phyloP scores from a whole-genome alignment of 1,140 invertebrate species.

The Heliothis subflexa region DNA sequence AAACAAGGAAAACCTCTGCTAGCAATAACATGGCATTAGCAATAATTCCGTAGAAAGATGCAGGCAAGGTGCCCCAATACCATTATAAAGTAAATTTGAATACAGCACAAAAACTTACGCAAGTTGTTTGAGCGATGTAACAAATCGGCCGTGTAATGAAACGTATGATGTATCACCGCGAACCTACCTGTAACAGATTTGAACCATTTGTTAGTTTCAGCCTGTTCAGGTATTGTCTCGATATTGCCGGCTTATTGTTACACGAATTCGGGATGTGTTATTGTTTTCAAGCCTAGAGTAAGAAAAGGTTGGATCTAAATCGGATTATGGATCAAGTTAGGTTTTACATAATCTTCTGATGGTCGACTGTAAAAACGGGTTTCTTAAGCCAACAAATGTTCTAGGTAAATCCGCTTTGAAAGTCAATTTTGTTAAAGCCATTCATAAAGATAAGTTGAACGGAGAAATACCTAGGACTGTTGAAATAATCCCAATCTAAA shows the following conservation, averaged over 20 bases:
- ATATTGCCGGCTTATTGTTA: slow-evolving; percentile 16
- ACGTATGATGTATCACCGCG: slow-evolving; percentile 35
- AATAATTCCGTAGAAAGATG: neutral
- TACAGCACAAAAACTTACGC: slow-evolving; percentile 23
- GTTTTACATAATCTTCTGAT: slow-evolving; percentile 16
- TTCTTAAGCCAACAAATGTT: neutral
- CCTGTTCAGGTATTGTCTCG: slow-evolving; percentile 26
- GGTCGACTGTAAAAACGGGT: neutral
- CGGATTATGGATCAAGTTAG: neutral
- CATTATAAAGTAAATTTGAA: neutral
- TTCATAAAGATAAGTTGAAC: too few species aligned
- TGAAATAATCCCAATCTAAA: too few species aligned
- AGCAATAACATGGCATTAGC: neutral
- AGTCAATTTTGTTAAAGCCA: too few species aligned
- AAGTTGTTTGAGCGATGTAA: neutral
- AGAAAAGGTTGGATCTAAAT: slow-evolving; percentile 17
- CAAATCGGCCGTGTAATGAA: slow-evolving; percentile 47
- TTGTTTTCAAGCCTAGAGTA: slow-evolving; percentile 3
- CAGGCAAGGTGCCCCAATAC: neutral
- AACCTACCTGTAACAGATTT: slow-evolving; percentile 43
- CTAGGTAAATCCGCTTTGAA: neutral
- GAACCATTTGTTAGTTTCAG: slow-evolving; percentile 28
- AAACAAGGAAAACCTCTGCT: neutral
- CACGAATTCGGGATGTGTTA: slow-evolving; percentile 9
- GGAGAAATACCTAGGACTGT: too few species aligned